These are phyloP conservation scores for Harpalus rubripes DNA, from an alignment of 2,888 invertebrate species.

Conservation along the genomic window DNA sequence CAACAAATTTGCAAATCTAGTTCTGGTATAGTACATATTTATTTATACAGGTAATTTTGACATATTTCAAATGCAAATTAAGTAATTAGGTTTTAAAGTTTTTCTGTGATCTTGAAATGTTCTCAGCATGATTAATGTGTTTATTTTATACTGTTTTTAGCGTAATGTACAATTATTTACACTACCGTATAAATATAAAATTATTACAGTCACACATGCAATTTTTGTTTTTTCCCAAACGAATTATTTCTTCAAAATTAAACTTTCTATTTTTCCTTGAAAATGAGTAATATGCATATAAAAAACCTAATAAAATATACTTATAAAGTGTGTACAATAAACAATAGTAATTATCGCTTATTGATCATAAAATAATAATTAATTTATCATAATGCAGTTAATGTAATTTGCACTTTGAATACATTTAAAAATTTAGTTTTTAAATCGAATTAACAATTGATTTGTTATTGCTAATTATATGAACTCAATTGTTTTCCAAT, in stretches of 20 bases:
- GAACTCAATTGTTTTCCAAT: no score
- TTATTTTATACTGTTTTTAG: conserved; percentile 10
- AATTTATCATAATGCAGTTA: conserved; percentile 12
- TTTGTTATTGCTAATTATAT: no score
- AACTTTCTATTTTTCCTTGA: conserved; percentile 17
- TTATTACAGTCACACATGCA: no score
- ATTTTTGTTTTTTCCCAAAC: no score
- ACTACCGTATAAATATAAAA: background rate
- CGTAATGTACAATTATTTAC: background rate
- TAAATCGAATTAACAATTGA: conserved; percentile 7
- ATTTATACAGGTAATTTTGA: conserved; percentile 13
- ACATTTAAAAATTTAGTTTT: background rate
- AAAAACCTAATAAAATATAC: conserved; percentile 3
- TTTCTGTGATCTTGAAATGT: conserved; percentile 50
- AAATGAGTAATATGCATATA: background rate
- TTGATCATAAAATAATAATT: conserved; percentile 15
- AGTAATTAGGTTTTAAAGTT: conserved; percentile 25
- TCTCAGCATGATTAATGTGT: conserved; percentile 32
- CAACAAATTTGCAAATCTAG: background rate
- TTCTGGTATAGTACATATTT: conserved; percentile 16
- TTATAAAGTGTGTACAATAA: conserved; percentile 8
- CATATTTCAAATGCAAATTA: conserved; percentile 24
- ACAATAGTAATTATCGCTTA: conserved; percentile 8
- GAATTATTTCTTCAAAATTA: background rate
- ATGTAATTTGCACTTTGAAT: conserved; percentile 13